Evolutionary conservation across 2,888 invertebrate species (phyloP).

Genomic region (Alloscopus bannaensis): DNA sequence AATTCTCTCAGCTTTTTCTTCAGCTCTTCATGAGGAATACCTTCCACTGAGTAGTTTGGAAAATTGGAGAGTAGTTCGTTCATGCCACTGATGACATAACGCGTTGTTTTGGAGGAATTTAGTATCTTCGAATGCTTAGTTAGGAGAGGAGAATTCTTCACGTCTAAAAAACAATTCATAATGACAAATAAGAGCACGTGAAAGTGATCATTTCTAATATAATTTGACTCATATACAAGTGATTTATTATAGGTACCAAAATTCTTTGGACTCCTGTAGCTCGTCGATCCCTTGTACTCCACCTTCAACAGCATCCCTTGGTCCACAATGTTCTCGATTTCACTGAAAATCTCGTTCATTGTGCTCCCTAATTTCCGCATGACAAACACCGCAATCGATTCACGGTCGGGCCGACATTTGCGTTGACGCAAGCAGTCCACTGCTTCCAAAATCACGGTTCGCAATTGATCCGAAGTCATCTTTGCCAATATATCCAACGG

Average conservation of each 20-base stretch:
- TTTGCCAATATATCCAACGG: too few species aligned
- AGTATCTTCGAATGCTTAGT: conserved; percentile 77
- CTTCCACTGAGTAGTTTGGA: conserved; percentile 83
- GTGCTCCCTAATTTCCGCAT: conserved; percentile 80
- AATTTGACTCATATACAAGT: too few species aligned
- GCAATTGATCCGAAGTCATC: conserved; percentile 58
- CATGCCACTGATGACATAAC: conserved; percentile 82
- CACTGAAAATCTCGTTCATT: conserved; percentile 75
- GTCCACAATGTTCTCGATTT: conserved; percentile 85
- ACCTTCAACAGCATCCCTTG: conserved; percentile 87
- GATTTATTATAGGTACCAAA: conserved; percentile 73
- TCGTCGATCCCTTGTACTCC: conserved; percentile 90
- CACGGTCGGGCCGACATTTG: conserved; percentile 89
- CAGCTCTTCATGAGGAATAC: conserved; percentile 83
- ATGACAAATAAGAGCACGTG: too few species aligned
- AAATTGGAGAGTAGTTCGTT: conserved; percentile 84
- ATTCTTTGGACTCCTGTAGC: conserved; percentile 87
- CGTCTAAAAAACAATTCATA: conserved; percentile 76
- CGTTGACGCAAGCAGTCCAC: conserved; percentile 89
- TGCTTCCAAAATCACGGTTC: conserved; percentile 86
- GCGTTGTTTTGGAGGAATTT: conserved; percentile 75
- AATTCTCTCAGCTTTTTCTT: conserved; percentile 81
- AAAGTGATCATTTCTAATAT: too few species aligned
- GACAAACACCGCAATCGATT: conserved; percentile 88
- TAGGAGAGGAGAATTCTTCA: conserved; percentile 75